Conservation (phyloP, 2,797 vertebrate genomes). For the Aeoliscus strigatus region DNA sequence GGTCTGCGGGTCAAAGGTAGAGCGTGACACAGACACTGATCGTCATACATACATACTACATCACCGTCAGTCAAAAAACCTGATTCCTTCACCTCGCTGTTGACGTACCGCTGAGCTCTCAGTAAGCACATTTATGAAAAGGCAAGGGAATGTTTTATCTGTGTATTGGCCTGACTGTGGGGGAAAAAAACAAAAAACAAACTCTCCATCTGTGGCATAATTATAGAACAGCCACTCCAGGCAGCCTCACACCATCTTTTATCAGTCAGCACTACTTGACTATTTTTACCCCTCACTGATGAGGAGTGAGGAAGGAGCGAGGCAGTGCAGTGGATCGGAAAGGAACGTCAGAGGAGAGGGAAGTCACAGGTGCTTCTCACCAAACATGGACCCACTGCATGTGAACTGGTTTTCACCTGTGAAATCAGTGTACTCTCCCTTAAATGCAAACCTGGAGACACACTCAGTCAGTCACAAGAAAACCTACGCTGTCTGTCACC, state of each 20-base stretch:
- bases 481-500: too few species aligned
- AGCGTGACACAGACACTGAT: too few species aligned
- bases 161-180: constrained; percentile 51
- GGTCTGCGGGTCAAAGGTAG: too few species aligned
- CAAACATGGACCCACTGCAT: too few species aligned
- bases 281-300: constrained; percentile 51
- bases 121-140: constrained; percentile 30
- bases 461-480: too few species aligned
- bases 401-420: too few species aligned
- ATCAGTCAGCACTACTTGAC: constrained; percentile 47
- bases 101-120: constrained; percentile 20
- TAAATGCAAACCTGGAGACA: too few species aligned
- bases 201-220: constrained; percentile 41
- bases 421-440: too few species aligned
- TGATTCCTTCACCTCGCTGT: constrained; percentile 13
- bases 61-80: too few species aligned
- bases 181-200: too few species aligned
- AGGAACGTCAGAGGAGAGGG: constrained; percentile 10
- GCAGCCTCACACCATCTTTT: constrained; percentile 45
- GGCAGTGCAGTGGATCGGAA: constrained; percentile 22
- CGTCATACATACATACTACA: too few species aligned
- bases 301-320: constrained; percentile 18
- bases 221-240: constrained; percentile 41
- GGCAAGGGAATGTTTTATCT: constrained; percentile 32
- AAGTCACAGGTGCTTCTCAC: too few species aligned